Conservation (phyloP, 2,113 vertebrate genomes). For the Toxotes jaculatrix region DNA sequence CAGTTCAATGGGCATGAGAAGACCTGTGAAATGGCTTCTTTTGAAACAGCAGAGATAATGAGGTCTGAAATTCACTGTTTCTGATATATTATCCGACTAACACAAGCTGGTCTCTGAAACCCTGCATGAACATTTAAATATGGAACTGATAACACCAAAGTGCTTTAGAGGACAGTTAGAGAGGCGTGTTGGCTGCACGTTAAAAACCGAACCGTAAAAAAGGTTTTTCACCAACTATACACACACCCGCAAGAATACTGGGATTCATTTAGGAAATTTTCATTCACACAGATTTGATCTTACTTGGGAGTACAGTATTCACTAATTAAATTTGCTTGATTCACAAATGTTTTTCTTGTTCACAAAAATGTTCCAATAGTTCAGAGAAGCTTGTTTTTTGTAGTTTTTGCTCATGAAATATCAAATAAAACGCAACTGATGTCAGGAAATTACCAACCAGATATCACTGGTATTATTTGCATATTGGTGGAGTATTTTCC, state of each 20-base stretch:
- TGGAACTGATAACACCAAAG: conserved; percentile 59
- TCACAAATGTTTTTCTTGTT: too few relatives aligned
- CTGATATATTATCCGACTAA: conserved; percentile 57
- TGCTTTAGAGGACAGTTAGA: conserved; percentile 55
- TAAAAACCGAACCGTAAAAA: conserved; percentile 2
- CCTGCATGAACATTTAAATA: conserved; percentile 48
- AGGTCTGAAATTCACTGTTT: conserved; percentile 64
- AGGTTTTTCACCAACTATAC: background rate
- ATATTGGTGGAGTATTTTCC: too few relatives aligned
- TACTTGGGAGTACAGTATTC: background rate
- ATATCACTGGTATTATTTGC: too few relatives aligned
- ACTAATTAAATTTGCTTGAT: too few relatives aligned
- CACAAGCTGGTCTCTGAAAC: conserved; percentile 46
- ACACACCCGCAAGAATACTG: background rate
- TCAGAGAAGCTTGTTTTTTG: background rate
- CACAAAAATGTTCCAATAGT: too few relatives aligned
- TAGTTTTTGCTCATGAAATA: background rate
- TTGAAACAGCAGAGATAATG: conserved; percentile 64
- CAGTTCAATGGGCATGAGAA: conserved; percentile 60
- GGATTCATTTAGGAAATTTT: background rate
- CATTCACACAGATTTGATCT: background rate
- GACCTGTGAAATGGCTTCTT: conserved; percentile 64
- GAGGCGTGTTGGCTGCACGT: conserved; percentile 7
- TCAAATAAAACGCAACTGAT: background rate
- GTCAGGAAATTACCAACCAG: too few relatives aligned